Conservation (phyloP, 30 jellyfish, hydroid and myxozoan species). For the Aurelia aurita region DNA sequence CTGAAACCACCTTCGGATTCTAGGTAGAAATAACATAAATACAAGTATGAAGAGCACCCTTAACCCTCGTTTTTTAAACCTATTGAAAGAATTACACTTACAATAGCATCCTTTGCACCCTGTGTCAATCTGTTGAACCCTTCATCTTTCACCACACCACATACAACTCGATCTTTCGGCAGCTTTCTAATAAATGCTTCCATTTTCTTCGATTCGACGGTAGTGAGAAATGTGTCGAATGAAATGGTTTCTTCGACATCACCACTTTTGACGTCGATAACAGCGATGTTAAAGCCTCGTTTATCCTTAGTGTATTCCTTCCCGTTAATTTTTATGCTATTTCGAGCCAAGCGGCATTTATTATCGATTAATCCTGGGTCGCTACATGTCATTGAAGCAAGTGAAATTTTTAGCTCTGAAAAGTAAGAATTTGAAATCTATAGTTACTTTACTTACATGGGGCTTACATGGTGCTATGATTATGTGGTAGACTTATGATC, state of each 20-base stretch:
- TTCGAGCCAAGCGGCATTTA: slow-evolving; percentile 15
- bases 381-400: slow-evolving; percentile 34
- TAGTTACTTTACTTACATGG: too few relatives aligned
- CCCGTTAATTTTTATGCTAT: slow-evolving; percentile 44
- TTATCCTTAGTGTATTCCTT: slow-evolving; percentile 38
- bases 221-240: slow-evolving; percentile 27
- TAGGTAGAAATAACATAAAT: too few relatives aligned
- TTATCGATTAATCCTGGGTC: slow-evolving; percentile 20
- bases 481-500: too few relatives aligned
- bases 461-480: neutral
- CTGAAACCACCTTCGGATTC: too few relatives aligned
- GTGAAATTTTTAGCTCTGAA: slow-evolving; percentile 32
- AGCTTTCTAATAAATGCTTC: slow-evolving; percentile 5
- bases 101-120: slow-evolving; percentile 53
- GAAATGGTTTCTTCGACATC: slow-evolving; percentile 18
- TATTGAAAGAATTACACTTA: neutral
- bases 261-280: slow-evolving; percentile 39
- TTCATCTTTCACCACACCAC: slow-evolving; percentile 64
- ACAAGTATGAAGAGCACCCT: too few relatives aligned
- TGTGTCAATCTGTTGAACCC: slow-evolving; percentile 8
- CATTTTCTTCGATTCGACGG: slow-evolving; percentile 12
- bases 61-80: too few relatives aligned
- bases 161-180: slow-evolving; percentile 13
- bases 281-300: slow-evolving; percentile 60
- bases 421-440: neutral